A percentile compares a stretch with the other conserved stretches of the same genome.
phyloP scores from a whole-genome alignment of 2,113 vertebrate genomes.

The Dinomys branickii region DNA sequence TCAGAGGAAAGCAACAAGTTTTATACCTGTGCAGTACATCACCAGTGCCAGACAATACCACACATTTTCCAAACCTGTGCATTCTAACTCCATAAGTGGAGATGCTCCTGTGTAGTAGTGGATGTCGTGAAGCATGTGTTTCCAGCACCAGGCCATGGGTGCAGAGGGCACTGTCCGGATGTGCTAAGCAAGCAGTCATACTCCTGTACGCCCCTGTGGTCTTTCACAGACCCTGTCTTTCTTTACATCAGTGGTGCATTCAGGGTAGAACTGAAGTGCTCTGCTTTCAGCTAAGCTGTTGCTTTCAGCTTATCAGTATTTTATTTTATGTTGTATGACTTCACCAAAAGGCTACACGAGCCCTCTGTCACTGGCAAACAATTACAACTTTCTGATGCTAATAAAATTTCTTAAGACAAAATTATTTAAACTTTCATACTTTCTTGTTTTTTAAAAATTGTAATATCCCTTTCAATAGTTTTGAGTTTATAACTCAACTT shows the following conservation, averaged over 20 bases:
- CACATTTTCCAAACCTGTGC: background rate
- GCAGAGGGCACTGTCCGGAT: background rate
- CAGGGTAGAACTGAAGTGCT: background rate
- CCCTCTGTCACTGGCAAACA: background rate
- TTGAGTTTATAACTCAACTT: background rate
- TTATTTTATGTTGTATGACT: background rate
- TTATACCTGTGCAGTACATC: background rate
- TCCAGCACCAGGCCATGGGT: background rate
- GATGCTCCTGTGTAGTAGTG: background rate
- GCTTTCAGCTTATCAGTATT: background rate
- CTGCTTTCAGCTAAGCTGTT: background rate
- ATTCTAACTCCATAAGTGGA: background rate
- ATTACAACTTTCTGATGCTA: background rate
- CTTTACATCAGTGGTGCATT: too few relatives aligned
- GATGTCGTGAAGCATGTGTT: background rate
- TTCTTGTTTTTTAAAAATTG: background rate
- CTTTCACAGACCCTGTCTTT: background rate
- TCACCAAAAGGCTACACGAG: background rate
- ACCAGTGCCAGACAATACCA: background rate
- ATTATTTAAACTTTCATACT: background rate
- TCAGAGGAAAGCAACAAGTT: background rate
- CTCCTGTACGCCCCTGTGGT: rapidly evolving
- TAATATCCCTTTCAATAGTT: background rate
- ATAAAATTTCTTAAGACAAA: background rate
- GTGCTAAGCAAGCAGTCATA: background rate